Evolutionary conservation across 1,140 invertebrate species (phyloP), one percentile per base, ranked within the genome.

Genomic region (Ladona fulva): DNA sequence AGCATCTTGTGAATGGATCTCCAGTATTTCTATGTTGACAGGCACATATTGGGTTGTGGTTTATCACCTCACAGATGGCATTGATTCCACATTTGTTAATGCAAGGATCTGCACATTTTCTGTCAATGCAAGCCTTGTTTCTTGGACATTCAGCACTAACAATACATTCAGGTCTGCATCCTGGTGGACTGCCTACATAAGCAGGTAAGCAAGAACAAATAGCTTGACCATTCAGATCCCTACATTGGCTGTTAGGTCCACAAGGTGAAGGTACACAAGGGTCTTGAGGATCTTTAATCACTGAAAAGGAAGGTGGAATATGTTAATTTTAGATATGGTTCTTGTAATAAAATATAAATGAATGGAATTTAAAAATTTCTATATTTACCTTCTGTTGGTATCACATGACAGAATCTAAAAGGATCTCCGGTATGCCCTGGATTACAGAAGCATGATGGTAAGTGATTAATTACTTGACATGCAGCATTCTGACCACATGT

Each of bases 51-150:
- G 86, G 85, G 81, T 84, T 88, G 77, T 89, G 88, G 79, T 86
- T 85, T 5, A 89, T 84, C 5, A 92, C 90, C 81, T 89, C 87
- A 82, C 93, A 94, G 75, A 89, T 87, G 0, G 92, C 90, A 81
- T 90, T 89, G 12, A 89, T 84, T 11, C 94, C 94, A 84, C 94
- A 96, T 16, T 90, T 89, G 77, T 92, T 92, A 16, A 89, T 87
- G 79, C 94, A 95, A n/a, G 93, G 93, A 83, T 95, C 90, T 44
- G 88, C 86, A 82, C 94, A 95, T 86, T 92, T 93, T 81, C 93
- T 89, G 83, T 92, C 91, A 24, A 93, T 87, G 82, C 93, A 95
- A 0, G 92, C 91, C 82, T 90, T 88, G 78, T 89, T 89, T 14
- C 87, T 83, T 74, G 89, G 85, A 85, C 93, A 92, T 84, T 95